Evolutionary conservation across 2,113 vertebrate genomes (phyloP).

Genomic region (Oophaga pumilio): DNA sequence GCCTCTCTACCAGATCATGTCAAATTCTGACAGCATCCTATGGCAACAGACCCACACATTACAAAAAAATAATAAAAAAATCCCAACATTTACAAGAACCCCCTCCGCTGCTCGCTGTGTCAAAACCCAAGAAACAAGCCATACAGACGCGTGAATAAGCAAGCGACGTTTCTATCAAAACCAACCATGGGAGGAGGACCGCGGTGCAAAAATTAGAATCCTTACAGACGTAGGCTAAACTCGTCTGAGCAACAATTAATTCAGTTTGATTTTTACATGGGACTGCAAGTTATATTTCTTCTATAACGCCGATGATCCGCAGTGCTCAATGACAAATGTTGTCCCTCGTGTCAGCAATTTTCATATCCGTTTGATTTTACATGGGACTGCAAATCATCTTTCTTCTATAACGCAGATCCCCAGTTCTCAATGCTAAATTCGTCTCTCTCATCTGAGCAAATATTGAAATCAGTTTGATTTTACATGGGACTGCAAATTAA

Average conservation of each 20-base stretch:
- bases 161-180: neutral
- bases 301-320: too few relatives aligned
- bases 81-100: neutral
- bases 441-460: neutral
- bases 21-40: constrained; percentile 43
- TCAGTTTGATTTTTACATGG: too few relatives aligned
- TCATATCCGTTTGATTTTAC: neutral
- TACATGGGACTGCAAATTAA: too few relatives aligned
- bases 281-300: too few relatives aligned
- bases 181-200: neutral
- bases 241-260: too few relatives aligned
- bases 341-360: too few relatives aligned
- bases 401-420: neutral
- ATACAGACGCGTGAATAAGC: too few relatives aligned
- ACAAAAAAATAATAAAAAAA: neutral
- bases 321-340: too few relatives aligned
- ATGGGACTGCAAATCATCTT: too few relatives aligned
- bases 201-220: neutral
- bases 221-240: neutral
- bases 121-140: neutral
- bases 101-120: constrained; percentile 10
- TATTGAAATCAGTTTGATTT: too few relatives aligned
- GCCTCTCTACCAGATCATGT: constrained; percentile 44
- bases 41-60: constrained; percentile 37
- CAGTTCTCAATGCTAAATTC: neutral